Evolutionary conservation across 2,797 vertebrate species (phyloP).

Genomic region (Mycteria americana): DNA sequence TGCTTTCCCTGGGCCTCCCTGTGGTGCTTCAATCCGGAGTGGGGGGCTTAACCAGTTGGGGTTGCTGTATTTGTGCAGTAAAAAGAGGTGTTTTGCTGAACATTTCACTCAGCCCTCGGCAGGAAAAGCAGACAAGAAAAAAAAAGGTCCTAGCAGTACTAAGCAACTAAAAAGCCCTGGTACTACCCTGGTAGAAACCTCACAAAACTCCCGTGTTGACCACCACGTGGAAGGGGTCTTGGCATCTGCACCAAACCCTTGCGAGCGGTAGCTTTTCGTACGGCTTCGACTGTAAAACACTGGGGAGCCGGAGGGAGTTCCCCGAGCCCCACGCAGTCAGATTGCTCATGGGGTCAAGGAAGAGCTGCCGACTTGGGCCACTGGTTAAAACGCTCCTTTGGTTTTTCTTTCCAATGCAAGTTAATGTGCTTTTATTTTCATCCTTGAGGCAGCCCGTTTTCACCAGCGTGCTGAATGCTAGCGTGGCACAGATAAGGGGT

Average conservation of each 20-base stretch:
- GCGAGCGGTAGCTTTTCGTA: not conserved
- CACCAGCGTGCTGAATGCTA: fast-evolving
- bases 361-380: not conserved
- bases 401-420: not conserved
- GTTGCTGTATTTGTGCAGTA: not conserved
- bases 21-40: fast-evolving
- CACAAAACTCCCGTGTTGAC: not conserved
- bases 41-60: not conserved
- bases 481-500: not conserved
- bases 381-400: not conserved
- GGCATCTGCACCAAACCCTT: not conserved
- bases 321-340: fast-evolving
- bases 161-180: not conserved
- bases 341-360: not conserved
- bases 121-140: not conserved
- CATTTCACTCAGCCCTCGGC: fast-evolving
- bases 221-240: not conserved
- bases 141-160: fast-evolving
- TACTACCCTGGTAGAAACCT: not conserved
- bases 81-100: not conserved
- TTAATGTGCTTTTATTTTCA: not conserved
- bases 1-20: not conserved
- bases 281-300: not conserved
- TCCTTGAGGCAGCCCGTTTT: not conserved
- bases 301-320: not conserved